Evolutionary conservation across 2,113 vertebrate species (phyloP), one percentile per base, ranked within the genome.

Genomic region (Zosterops hypoxanthus): DNA sequence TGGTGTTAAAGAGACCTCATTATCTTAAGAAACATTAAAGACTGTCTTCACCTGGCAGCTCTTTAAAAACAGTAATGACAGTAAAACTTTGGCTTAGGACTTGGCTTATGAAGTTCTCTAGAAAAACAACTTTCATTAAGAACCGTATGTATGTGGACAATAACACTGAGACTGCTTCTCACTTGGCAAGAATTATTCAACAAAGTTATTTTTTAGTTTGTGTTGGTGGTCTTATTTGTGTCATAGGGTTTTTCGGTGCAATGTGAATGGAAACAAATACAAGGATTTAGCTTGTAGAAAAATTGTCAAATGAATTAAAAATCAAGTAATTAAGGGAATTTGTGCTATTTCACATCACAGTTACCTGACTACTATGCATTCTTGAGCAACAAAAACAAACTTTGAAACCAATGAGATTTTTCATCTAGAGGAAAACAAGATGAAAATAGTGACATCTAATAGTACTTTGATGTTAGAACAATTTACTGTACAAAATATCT

Each of bases 381-480:
- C 22, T 44, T 60, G 22, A 85, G 14, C 42, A 88, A 49, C 36
- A 68, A 87, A 89, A 92, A 1, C 39, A 79, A 87, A 90, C 49
- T 87, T 91, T 49, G 52, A 84, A 96, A 82, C 29, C 21, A 60
- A 3, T 39, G 44, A 87, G 41, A 49, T 82, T 87, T 87, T 91
- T 95, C 12, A 76, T 49, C 1, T 50, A 59, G 44, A 34, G 15
- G 33, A 63, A 72, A 55, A 42, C 15, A 65, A 23, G 31, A 66
- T 39, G 47, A 78, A 86, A 63, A 94, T n/a, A 79, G 28, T 36
- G 66, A 50, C 69, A 70, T 90, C 9, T 79, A 82, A 20, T 4
- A 94, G 34, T n/a, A 82, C 90, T 93, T 97, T 52, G 78, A 91
- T 93, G 63, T 90, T 82, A 85, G 28, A 87, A 25, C 22, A 90